Evolutionary conservation across 2,888 invertebrate species (phyloP).

Genomic region (Metopia argyrocephala): DNA sequence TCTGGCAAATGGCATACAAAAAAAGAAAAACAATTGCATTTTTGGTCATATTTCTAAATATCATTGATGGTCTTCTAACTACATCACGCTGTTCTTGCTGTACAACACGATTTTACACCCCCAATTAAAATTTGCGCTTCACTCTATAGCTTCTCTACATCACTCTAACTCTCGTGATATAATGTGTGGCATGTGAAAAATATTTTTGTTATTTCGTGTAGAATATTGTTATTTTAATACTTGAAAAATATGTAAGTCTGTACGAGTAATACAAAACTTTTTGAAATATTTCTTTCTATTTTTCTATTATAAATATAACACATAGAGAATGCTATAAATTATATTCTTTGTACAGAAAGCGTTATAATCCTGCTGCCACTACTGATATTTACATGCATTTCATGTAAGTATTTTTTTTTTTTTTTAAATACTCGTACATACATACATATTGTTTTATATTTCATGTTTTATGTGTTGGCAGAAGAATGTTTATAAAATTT

Average conservation of each 20-base stretch:
- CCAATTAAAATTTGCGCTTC: not conserved
- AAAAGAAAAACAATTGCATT: constrained; percentile 46
- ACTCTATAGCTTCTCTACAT: not conserved
- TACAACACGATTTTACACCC: constrained; percentile 43
- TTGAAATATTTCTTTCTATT: constrained; percentile 33
- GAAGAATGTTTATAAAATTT: constrained; percentile 34
- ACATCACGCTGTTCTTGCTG: constrained; percentile 12
- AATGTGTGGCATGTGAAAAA: constrained; percentile 38
- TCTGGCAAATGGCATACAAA: not conserved
- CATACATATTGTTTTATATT: constrained; percentile 39
- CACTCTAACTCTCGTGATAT: constrained; percentile 29
- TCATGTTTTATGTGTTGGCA: constrained; percentile 40
- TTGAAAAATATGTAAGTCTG: constrained; percentile 63
- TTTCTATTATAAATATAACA: constrained; percentile 15
- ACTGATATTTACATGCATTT: not conserved
- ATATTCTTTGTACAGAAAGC: constrained; percentile 13
- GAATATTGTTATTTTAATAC: constrained; percentile 59
- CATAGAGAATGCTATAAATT: constrained; percentile 39
- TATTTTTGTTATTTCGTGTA: constrained; percentile 54
- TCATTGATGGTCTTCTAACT: constrained; percentile 56
- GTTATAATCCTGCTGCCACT: not conserved
- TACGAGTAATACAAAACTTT: constrained; percentile 50
- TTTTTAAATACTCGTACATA: too few relatives aligned
- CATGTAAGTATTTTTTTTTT: constrained; percentile 41
- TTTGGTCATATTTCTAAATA: constrained; percentile 44